phyloP scores from a whole-genome alignment of 2,113 vertebrate species.

The Serilophus lunatus region DNA sequence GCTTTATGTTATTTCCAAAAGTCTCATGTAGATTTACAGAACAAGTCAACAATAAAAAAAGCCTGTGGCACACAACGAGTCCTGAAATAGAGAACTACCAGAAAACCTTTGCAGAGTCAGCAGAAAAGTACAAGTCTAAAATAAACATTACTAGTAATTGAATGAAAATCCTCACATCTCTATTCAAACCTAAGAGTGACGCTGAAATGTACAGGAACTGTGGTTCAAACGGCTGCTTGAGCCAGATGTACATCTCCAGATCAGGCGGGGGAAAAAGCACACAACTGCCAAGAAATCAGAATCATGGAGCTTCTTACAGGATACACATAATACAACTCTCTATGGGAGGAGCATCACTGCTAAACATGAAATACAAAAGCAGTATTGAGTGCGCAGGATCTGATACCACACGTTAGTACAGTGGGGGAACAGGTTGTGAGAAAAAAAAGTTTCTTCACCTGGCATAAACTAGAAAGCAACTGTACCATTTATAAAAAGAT shows the following conservation, averaged over 20 bases:
- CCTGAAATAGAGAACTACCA: not conserved
- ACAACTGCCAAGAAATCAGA: not conserved
- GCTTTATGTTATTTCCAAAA: not conserved
- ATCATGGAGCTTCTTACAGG: not conserved
- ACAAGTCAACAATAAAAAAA: not conserved
- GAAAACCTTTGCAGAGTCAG: not conserved
- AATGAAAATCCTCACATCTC: not conserved
- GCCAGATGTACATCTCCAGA: not conserved
- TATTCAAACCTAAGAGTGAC: not conserved
- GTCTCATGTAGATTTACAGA: not conserved
- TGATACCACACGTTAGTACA: not conserved
- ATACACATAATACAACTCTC: not conserved
- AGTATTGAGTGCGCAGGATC: not conserved
- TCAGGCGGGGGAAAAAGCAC: not conserved
- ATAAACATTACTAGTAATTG: not conserved
- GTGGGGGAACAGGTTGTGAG: not conserved
- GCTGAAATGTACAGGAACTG: not conserved
- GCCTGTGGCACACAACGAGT: not conserved
- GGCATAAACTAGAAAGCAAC: not conserved
- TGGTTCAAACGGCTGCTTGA: not conserved
- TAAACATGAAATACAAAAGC: not conserved
- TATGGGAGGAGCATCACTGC: not conserved
- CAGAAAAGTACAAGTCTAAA: not conserved
- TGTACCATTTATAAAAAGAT: not conserved
- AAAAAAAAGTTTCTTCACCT: not conserved